Evolutionary conservation across 2,113 vertebrate genomes (phyloP).

Genomic region (Tachuris rubrigastra): DNA sequence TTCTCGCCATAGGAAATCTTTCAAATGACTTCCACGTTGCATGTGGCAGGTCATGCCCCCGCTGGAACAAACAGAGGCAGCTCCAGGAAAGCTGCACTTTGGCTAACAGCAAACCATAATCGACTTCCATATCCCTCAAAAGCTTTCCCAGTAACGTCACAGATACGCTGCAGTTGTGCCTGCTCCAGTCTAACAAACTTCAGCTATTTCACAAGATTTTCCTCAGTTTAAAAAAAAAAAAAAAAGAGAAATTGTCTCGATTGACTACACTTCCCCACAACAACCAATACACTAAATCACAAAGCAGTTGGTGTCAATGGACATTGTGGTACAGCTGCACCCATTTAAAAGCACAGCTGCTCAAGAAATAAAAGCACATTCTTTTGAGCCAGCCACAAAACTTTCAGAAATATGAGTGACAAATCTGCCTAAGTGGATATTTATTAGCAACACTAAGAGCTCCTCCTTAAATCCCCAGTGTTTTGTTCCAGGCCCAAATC

Average conservation of each 20-base stretch:
- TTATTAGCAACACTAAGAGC: conserved; percentile 52
- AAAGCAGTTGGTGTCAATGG: conserved; percentile 62
- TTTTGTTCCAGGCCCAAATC: conserved; percentile 27
- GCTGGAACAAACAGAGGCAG: background rate
- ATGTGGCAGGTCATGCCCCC: conserved; percentile 13
- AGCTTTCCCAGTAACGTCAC: background rate
- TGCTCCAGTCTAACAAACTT: background rate
- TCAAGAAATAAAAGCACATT: conserved; percentile 61
- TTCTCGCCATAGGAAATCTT: conserved; percentile 4
- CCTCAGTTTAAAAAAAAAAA: background rate
- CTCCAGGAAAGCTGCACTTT: background rate
- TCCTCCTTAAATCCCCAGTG: conserved; percentile 40
- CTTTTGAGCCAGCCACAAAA: conserved; percentile 53
- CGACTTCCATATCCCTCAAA: background rate
- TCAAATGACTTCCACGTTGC: conserved; percentile 13
- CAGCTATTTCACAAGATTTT: background rate
- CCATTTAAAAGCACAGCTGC: conserved; percentile 66
- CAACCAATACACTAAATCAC: conserved; percentile 45
- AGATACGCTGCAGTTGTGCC: background rate
- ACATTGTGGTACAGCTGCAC: conserved; percentile 67
- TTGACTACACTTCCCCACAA: background rate
- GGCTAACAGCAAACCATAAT: background rate
- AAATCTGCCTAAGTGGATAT: conserved; percentile 60
- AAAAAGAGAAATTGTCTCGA: background rate
- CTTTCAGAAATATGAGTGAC: conserved; percentile 54